phyloP scores from a whole-genome alignment of 2,113 vertebrate genomes.

The Climacteris rufus region DNA sequence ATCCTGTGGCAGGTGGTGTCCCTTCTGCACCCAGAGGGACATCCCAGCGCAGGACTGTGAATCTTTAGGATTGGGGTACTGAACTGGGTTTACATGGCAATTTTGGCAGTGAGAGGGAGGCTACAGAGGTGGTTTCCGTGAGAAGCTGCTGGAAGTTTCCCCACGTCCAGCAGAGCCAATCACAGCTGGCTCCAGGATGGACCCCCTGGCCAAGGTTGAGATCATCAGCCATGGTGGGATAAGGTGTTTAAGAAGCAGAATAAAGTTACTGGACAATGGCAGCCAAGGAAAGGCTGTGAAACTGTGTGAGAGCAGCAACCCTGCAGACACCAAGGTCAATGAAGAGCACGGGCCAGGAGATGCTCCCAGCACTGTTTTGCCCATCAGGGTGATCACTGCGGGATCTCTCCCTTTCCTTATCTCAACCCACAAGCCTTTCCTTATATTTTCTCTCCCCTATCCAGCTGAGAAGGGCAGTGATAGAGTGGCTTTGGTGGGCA shows the following conservation, averaged over 20 bases:
- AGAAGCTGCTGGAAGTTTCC: neutral
- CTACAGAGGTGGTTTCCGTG: neutral
- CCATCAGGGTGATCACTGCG: neutral
- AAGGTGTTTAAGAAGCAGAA: neutral
- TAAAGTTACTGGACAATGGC: no score
- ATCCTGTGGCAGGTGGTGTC: neutral
- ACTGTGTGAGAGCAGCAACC: neutral
- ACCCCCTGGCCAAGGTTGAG: neutral
- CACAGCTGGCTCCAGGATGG: neutral
- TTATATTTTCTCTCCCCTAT: neutral
- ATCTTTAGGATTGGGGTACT: neutral
- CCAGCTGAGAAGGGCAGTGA: neutral
- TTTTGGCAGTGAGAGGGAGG: neutral
- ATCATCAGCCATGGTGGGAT: neutral
- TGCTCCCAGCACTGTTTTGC: neutral
- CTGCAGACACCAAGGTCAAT: neutral
- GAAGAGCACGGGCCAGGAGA: neutral
- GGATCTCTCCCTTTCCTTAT: neutral
- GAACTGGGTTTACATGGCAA: neutral
- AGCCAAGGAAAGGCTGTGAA: neutral
- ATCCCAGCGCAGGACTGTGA: rapidly evolving
- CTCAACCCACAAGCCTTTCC: neutral
- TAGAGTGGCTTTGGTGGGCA: neutral
- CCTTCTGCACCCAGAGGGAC: neutral
- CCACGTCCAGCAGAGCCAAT: neutral